Conservation (phyloP, 2,888 invertebrate genomes). For the Ischnus inquisitorius region DNA sequence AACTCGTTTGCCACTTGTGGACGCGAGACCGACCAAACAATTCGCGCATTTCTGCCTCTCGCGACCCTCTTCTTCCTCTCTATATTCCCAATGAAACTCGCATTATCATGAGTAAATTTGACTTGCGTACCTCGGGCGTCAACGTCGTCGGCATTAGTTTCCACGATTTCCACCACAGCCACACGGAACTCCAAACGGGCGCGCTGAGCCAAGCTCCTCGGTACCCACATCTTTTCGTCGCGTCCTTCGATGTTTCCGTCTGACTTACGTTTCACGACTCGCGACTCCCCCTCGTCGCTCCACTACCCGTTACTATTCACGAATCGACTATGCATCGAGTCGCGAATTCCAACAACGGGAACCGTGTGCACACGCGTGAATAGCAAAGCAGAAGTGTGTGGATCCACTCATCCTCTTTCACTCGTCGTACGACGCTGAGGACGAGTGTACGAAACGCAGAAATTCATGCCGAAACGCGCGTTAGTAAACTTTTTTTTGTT, state of each 20-base stretch:
- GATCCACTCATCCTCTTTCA: conserved; percentile 63
- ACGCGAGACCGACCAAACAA: conserved; percentile 18
- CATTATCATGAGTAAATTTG: conserved; percentile 84
- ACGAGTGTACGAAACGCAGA: background rate
- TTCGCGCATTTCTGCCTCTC: conserved; percentile 1
- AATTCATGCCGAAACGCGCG: conserved; percentile 29
- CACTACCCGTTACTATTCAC: conserved; percentile 61
- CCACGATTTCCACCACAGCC: conserved; percentile 42
- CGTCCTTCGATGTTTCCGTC: conserved; percentile 24
- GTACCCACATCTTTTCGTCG: conserved; percentile 39
- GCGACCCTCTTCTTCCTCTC: conserved; percentile 10
- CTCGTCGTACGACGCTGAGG: conserved; percentile 34
- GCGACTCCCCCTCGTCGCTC: conserved; percentile 57
- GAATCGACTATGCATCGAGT: conserved; percentile 81
- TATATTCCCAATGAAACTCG: conserved; percentile 70
- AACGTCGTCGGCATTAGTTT: conserved; percentile 53
- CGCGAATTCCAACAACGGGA: conserved; percentile 71
- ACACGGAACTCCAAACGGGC: conserved; percentile 61
- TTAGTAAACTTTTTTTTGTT: conserved; percentile 15
- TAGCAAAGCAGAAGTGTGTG: conserved; percentile 64
- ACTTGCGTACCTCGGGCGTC: conserved; percentile 73
- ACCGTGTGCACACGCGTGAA: conserved; percentile 65
- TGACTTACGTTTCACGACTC: conserved; percentile 33
- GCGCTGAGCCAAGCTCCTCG: conserved; percentile 37
- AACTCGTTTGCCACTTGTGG: conserved; percentile 52